Base-by-base conservation (phyloP, 1,140 invertebrate genomes). In the Caenorhabditis inopinata region DNA sequence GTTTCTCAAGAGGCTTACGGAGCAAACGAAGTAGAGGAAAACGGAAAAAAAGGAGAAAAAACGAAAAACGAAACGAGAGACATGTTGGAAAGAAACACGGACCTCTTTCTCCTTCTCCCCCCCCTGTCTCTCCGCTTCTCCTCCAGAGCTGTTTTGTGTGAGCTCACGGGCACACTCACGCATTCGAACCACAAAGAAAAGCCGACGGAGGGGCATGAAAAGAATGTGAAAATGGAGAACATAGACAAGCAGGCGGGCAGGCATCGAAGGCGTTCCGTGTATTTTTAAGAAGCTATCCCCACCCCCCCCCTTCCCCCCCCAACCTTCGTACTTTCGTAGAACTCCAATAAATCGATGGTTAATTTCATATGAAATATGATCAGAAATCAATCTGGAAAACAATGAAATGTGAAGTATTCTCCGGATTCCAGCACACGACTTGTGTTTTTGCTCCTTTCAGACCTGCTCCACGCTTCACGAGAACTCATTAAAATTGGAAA, bases 1-100 rank as follows among this genome's bases (percentile, higher is more conserved):
- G 58, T 42, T 21, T 16, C 25, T 42, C 32, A 38, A 38, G 58
- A 35, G 58, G 29, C 58, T 29, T 68, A 68, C 58, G 58, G n/a
- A 68, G 29, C 18, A 68, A n/a, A 51, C 11, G 48, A 51, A 51
- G n/a, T 11, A 68, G n/a, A 58, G 35, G 18, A 58, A 58, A 58
- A 58, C 12, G 27, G 51, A 27, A 68, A 32, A 11, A 38, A 21
- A 68, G 25, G 21, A 38, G 32, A 68, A 68, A 32, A 5, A 42
- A 14, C 38, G 38, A 42, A 68, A 68, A 68, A 68, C 58, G 58
- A 68, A 68, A 68, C 58, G 58, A 68, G 58, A 68, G 58, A 68
- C n/a, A 32, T 32, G 27, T 29, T 58, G 51, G 25, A 27, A 38
- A 9, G 58, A 38, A 42, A 68, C 38, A 68, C n/a, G 58, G 58